A percentile compares a stretch with the other conserved stretches of the same genome.
Evolutionary conservation across 2,888 invertebrate species (phyloP).

Genomic region (Aphodius sticticus): DNA sequence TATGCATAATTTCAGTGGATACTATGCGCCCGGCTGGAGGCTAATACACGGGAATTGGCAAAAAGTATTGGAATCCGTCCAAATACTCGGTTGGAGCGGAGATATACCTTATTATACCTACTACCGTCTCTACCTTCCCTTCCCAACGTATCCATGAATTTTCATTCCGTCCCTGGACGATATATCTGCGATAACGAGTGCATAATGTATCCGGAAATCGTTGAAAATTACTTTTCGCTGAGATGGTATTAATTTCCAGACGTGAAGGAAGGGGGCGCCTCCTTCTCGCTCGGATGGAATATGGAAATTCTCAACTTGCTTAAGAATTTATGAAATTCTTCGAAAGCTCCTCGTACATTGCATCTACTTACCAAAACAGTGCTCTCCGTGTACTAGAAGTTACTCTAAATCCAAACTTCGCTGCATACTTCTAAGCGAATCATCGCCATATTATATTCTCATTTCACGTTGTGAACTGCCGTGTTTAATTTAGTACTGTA

Average conservation of each 20-base stretch:
- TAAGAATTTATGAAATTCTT: background rate
- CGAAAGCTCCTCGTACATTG: background rate
- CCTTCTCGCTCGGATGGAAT: background rate
- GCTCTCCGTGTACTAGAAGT: background rate
- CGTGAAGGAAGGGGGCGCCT: background rate
- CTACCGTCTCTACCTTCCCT: background rate
- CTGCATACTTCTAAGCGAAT: no score
- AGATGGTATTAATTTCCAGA: constrained; percentile 4
- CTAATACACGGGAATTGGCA: background rate
- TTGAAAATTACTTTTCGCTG: constrained; percentile 4
- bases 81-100: background rate
- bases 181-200: background rate
- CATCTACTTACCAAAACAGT: background rate
- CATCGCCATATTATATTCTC: no score
- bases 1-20: background rate
- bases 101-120: background rate
- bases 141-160: background rate
- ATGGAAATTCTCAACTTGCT: constrained; percentile 4
- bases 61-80: background rate
- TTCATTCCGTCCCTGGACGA: background rate
- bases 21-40: background rate
- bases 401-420: no score
- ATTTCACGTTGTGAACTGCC: no score
- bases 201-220: constrained; percentile 4
- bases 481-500: no score